Evolutionary conservation across 2,888 invertebrate genomes (phyloP).

Genomic region (Cepaea hortensis): DNA sequence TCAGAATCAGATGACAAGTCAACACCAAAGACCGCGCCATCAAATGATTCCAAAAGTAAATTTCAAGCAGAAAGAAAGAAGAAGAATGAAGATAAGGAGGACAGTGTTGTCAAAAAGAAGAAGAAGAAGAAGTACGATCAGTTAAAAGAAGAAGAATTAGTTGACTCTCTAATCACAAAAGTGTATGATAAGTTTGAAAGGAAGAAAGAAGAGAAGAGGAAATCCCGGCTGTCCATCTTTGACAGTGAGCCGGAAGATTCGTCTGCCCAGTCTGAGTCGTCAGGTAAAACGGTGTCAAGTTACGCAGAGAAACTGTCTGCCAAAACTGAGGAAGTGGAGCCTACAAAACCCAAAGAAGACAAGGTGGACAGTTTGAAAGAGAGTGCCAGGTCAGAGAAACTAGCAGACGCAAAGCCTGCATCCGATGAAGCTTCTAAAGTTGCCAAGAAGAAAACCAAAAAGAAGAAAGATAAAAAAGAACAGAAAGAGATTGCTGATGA

Average conservation of each 20-base stretch:
- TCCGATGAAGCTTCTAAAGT: conserved; percentile 24
- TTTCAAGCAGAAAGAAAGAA: conserved; percentile 25
- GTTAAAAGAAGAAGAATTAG: conserved; percentile 40
- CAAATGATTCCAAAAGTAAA: background rate
- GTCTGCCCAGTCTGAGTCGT: conserved; percentile 24
- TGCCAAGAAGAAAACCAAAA: conserved; percentile 28
- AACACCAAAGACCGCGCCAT: background rate
- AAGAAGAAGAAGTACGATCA: conserved; percentile 49
- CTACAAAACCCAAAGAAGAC: conserved; percentile 17
- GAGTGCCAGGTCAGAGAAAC: background rate
- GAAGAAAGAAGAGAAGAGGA: conserved; percentile 40
- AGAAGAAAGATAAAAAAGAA: conserved; percentile 34
- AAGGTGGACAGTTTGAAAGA: background rate
- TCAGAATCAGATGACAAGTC: background rate
- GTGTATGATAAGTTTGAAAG: conserved; percentile 44
- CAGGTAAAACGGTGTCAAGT: background rate
- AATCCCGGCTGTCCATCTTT: conserved; percentile 11
- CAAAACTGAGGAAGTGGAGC: conserved; percentile 8
- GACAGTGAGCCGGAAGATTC: conserved; percentile 47
- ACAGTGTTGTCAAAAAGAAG: conserved; percentile 37
- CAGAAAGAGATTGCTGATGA: conserved; percentile 6
- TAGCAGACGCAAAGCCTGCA: background rate
- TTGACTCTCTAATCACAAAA: conserved; percentile 45
- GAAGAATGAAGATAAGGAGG: conserved; percentile 40
- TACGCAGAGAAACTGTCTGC: conserved; percentile 23